Base-by-base conservation (phyloP, 2,797 vertebrate genomes). In the Dallia pectoralis region DNA sequence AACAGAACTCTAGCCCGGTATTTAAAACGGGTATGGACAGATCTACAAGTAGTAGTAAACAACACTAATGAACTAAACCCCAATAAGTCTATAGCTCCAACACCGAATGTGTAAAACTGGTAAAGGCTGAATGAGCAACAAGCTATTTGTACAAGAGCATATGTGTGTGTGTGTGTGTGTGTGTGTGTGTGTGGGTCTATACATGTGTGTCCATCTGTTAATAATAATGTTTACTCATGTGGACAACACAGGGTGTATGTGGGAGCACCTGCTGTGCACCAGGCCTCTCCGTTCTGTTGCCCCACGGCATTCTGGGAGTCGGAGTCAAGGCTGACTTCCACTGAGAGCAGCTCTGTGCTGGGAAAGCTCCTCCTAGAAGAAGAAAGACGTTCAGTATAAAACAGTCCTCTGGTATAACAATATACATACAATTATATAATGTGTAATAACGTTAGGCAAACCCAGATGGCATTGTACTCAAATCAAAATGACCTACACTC, bases 341-440 rank as follows among this genome's bases (percentile, higher is more conserved):
- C 93, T 0, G 96, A 97, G 75, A 97, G 94, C 72, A 96, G 94
- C 82, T 98, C 97, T 8, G 95, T 93, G 89, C 96, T 97, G 77
- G 96, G 90, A 75, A 97, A 98, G 86, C 96, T 98, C 88, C 97
- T 94, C 89, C 97, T 98, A 70, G 67, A 76, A 71, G 63, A 63
- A 72, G 67, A 19, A 7, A 8, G 51, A 12, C 53, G 25, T 59
- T 14, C 8, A 44, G 40, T 14, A 11, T 44, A 2, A 12, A 11
- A 44, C 3, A 0, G 40, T 44, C 1, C 14, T 44, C 9, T 11
- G 40, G 3, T 44, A 1, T 14, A 6, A 40, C 36, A 40, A 40
- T 40, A 40, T 40, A 40, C 9, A 5, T 40, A 7, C 5, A 40
- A 40, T 40, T 40, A 40, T 40, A 40, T 6, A 44, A 44, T 44